These are phyloP conservation scores for Peucedramus taeniatus DNA, from an alignment of 2,113 vertebrate species.

Conservation along the genomic window DNA sequence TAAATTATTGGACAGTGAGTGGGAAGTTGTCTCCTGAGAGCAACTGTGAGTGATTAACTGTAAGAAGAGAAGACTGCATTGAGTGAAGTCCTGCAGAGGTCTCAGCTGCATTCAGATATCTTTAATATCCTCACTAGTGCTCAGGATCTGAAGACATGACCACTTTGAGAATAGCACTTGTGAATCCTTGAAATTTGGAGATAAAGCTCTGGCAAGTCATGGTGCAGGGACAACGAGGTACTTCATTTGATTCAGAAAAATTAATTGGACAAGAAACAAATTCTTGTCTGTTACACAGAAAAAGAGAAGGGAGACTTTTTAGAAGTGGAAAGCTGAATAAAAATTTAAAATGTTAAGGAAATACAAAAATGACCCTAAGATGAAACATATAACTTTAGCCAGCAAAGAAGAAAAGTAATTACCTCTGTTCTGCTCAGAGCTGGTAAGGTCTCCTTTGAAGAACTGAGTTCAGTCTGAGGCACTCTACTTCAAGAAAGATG, in stretches of 20 bases:
- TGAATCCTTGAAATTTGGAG: neutral
- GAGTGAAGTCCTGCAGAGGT: neutral
- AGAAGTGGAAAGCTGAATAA: neutral
- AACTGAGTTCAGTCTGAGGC: neutral
- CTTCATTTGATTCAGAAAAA: neutral
- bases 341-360: neutral
- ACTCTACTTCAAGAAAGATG: neutral
- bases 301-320: neutral
- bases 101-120: neutral
- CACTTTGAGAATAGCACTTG: neutral
- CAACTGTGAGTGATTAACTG: neutral
- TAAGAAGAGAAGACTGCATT: neutral
- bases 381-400: neutral
- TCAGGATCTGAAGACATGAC: neutral
- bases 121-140: neutral
- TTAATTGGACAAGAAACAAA: neutral
- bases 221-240: fast-evolving
- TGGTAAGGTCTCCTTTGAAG: neutral
- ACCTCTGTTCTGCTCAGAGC: neutral
- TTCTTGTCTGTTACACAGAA: neutral
- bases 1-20: neutral
- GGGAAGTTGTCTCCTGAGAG: neutral
- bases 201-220: neutral
- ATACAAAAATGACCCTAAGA: neutral
- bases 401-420: neutral